phyloP scores from a whole-genome alignment of 2,888 invertebrate species.

The Coleophora flavipennella region DNA sequence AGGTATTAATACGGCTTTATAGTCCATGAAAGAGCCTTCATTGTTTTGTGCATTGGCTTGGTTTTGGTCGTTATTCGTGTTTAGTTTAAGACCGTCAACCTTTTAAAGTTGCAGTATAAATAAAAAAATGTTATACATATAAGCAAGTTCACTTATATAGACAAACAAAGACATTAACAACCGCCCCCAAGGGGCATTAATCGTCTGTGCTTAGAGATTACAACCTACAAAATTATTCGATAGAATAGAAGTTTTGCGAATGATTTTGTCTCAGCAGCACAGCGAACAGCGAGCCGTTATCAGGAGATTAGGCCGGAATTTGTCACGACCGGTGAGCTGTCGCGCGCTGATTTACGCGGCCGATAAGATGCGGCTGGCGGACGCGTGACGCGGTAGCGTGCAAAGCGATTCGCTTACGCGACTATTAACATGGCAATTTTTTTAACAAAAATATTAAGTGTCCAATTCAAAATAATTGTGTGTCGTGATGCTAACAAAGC shows the following conservation, averaged over 20 bases:
- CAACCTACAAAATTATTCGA: no score
- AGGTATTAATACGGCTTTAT: constrained; percentile 64
- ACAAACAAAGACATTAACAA: no score
- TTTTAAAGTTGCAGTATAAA: no score
- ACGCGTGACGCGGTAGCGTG: constrained; percentile 14
- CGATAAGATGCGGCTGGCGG: constrained; percentile 36
- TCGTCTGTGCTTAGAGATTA: no score
- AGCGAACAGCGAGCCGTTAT: constrained; percentile 29
- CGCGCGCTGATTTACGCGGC: constrained; percentile 53
- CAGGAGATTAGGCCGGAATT: constrained; percentile 60
- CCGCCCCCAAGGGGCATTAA: no score
- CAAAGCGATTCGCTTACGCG: constrained; percentile 10
- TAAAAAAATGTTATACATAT: no score
- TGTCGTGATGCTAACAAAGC: no score
- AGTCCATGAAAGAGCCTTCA: constrained; percentile 64
- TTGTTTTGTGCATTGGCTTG: constrained; percentile 38
- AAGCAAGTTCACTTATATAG: no score
- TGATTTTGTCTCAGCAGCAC: constrained; percentile 19
- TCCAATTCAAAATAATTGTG: no score
- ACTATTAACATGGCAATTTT: no score
- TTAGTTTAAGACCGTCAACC: constrained; percentile 18
- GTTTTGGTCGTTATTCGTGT: constrained; percentile 34
- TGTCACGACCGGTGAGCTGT: constrained; percentile 63
- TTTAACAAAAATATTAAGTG: no score
- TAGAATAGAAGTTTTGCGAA: background rate